phyloP scores from a whole-genome alignment of 2,888 invertebrate species.

The Tuberolachnus salignus region DNA sequence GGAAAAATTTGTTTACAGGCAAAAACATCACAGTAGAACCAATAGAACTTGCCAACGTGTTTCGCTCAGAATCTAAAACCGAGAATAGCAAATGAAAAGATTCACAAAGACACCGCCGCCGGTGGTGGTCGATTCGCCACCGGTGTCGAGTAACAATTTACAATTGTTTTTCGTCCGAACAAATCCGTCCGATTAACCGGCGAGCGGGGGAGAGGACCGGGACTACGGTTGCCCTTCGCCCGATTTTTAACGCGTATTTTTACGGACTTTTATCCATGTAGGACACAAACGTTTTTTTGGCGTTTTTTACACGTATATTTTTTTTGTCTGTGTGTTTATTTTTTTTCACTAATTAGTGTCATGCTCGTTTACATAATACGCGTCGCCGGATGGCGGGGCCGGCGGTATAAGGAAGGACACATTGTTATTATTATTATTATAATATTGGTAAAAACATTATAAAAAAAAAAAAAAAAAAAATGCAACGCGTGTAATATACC shows the following conservation, averaged over 20 bases:
- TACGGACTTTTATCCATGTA: slow-evolving; percentile 54
- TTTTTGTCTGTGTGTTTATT: slow-evolving; percentile 4
- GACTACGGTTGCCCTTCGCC: slow-evolving; percentile 37
- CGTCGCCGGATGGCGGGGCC: slow-evolving; percentile 36
- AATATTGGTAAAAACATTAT: neutral
- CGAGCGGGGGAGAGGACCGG: neutral
- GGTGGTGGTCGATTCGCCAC: neutral
- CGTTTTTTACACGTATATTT: slow-evolving; percentile 46
- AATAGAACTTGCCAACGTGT: too few relatives aligned
- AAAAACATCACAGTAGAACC: too few relatives aligned
- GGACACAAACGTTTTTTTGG: slow-evolving; percentile 41
- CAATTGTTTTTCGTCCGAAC: neutral
- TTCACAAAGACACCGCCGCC: too few relatives aligned
- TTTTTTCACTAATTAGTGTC: slow-evolving; percentile 31
- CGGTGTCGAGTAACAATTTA: neutral
- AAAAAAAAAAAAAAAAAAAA: neutral
- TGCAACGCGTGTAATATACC: neutral
- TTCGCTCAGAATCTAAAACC: too few relatives aligned
- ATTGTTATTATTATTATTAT: neutral
- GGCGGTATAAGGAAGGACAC: slow-evolving; percentile 24
- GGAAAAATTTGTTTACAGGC: too few relatives aligned
- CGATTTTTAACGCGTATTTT: slow-evolving; percentile 46
- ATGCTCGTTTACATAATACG: slow-evolving; percentile 44
- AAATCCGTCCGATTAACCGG: slow-evolving; percentile 35
- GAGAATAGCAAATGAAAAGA: too few relatives aligned